phyloP scores from a whole-genome alignment of 2,797 vertebrate genomes.

The Tapirus indicus region DNA sequence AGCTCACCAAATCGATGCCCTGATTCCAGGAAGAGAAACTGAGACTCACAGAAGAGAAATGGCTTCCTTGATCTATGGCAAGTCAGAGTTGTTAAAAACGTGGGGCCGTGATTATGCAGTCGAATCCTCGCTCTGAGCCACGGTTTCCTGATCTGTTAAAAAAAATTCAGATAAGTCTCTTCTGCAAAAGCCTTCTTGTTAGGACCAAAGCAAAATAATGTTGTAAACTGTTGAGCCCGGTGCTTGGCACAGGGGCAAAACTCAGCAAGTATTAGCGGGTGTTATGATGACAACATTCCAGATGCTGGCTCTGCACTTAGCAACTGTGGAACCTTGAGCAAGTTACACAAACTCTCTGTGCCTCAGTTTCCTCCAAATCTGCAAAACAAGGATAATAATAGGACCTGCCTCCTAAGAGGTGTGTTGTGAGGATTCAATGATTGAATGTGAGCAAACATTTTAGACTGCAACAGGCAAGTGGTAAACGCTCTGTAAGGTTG shows the following conservation, averaged over 20 bases:
- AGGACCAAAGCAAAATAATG: not conserved
- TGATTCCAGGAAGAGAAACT: not conserved
- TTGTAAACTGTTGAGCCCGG: not conserved
- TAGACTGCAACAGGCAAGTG: not conserved
- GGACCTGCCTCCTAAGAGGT: not conserved
- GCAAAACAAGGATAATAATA: not conserved
- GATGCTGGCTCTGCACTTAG: not conserved
- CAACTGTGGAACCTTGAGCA: not conserved
- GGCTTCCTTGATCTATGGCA: not conserved
- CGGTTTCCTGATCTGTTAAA: not conserved
- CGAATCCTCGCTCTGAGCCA: not conserved
- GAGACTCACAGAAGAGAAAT: not conserved
- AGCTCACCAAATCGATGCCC: not conserved
- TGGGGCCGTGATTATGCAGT: not conserved
- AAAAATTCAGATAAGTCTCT: not conserved
- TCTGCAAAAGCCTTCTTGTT: not conserved
- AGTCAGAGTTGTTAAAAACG: not conserved
- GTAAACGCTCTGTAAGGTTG: fast-evolving
- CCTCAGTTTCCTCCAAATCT: slow-evolving; percentile 1
- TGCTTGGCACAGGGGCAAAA: not conserved
- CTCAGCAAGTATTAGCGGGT: not conserved
- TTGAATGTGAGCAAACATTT: not conserved
- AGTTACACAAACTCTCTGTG: not conserved
- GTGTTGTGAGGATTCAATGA: not conserved
- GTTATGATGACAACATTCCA: not conserved